Conservation (phyloP, 2,113 vertebrate species). For the Alaudala cheleensis region DNA sequence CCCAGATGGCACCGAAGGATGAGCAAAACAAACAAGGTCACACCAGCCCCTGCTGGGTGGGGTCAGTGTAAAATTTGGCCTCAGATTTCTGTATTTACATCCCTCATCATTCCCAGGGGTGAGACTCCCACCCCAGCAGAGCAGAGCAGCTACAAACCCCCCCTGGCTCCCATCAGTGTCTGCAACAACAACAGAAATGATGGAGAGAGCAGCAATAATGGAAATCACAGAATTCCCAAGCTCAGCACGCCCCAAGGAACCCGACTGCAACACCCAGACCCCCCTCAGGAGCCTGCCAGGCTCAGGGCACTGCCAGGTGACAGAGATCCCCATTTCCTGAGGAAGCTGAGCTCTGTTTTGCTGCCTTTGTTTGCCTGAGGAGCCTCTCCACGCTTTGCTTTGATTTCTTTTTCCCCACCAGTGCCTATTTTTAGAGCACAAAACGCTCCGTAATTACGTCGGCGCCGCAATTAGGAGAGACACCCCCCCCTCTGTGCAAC, state of each 20-base stretch:
- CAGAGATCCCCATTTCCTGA: background rate
- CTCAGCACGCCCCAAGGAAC: background rate
- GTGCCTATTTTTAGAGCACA: background rate
- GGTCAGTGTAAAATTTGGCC: background rate
- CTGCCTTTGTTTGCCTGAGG: background rate
- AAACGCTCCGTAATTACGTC: background rate
- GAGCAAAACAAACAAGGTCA: background rate
- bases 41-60: background rate
- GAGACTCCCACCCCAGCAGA: background rate
- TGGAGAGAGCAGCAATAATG: background rate
- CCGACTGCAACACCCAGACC: background rate
- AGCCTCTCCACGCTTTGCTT: background rate
- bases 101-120: background rate
- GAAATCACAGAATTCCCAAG: background rate
- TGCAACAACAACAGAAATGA: background rate
- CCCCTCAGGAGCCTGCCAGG: constrained; percentile 9
- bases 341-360: constrained; percentile 40
- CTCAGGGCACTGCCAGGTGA: constrained; percentile 28
- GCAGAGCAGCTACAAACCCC: background rate
- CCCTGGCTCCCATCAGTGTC: background rate
- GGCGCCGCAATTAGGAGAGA: background rate
- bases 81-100: background rate
- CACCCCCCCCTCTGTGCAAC: background rate
- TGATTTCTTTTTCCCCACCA: background rate
- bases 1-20: background rate